Evolutionary conservation across 2,113 vertebrate genomes (phyloP), one percentile per base, ranked within the genome.

Genomic region (Cryptotis parvus): DNA sequence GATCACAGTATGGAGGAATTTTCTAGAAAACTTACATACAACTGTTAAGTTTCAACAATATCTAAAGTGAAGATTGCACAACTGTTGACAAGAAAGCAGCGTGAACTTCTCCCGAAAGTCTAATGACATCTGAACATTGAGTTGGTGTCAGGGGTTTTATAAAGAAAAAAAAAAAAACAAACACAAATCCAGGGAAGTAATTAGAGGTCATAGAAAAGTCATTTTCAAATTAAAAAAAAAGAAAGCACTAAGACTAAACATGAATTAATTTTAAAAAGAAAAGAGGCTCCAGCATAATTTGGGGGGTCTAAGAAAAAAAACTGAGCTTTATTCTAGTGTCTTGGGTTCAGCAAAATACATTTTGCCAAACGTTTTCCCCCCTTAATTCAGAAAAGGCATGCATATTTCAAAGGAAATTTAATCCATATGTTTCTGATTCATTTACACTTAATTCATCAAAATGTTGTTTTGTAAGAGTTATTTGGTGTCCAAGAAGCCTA

Each of bases 391-490:
- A 95, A 96, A 96, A 97, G 95, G 90, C 95, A 95, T 94, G 96
- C 96, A 94, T 95, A 96, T 97, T 97, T 97, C 92, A 96, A 97
- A 97, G 92, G 84, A 97, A 97, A 97, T 97, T 96, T 97, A 96
- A 96, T 97, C 96, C 96, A 97, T 97, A 97, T 97, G 96, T 97
- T 97, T 97, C 95, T 97, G 96, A 96, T 96, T 97, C 96, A 97
- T 96, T 97, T 97, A 97, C 96, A 97, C 96, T 97, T 97, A 97
- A 97, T 96, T 97, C 96, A 97, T 97, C 96, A 97, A 97, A 97
- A 97, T 95, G 96, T 95, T 96, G 95, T 97, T 97, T 97, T 95
- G 96, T 97, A 97, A 97, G 96, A 96, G 93, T 96, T 97, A 96
- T 94, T 95, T 94, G 65, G 95, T 96, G 93, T 97, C 96, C 96